Evolutionary conservation across 2,113 vertebrate genomes (phyloP).

Genomic region (Mobula birostris): DNA sequence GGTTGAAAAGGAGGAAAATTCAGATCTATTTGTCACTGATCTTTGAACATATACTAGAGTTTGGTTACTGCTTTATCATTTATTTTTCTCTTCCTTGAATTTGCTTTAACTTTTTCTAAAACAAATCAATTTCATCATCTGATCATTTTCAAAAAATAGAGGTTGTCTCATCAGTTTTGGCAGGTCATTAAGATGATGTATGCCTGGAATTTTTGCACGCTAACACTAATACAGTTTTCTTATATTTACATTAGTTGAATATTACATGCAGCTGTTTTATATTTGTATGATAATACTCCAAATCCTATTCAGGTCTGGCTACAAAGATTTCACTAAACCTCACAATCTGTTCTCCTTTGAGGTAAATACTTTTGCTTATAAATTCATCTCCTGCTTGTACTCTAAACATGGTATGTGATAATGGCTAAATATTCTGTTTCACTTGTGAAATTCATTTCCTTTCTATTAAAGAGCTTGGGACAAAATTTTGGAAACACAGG

Average conservation of each 20-base stretch:
- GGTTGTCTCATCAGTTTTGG: constrained; percentile 25
- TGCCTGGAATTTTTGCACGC: constrained; percentile 20
- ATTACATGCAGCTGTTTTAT: constrained; percentile 37
- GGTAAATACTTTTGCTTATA: neutral
- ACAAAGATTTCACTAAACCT: constrained; percentile 17
- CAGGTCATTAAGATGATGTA: constrained; percentile 38
- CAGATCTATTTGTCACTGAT: constrained; percentile 3
- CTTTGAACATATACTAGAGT: neutral
- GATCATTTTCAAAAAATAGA: constrained; percentile 30
- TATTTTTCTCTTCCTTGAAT: neutral
- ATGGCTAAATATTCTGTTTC: too few species aligned
- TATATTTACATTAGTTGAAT: constrained; percentile 38
- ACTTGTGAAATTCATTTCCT: too few species aligned
- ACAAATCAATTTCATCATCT: constrained; percentile 21
- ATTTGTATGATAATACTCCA: constrained; percentile 22
- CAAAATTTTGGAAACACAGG: too few species aligned
- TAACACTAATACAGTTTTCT: constrained; percentile 33
- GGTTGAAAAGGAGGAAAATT: neutral
- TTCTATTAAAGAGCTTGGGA: too few species aligned
- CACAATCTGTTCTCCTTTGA: constrained; percentile 9
- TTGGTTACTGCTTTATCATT: constrained; percentile 22
- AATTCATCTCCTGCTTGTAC: too few species aligned
- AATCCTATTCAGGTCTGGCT: neutral
- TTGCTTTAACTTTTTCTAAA: neutral
- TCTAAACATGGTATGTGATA: too few species aligned